Percentiles rank a stretch among this genome's conserved stretches.
Conservation (phyloP, 1,140 invertebrate genomes). For the Fopius arisanus region DNA sequence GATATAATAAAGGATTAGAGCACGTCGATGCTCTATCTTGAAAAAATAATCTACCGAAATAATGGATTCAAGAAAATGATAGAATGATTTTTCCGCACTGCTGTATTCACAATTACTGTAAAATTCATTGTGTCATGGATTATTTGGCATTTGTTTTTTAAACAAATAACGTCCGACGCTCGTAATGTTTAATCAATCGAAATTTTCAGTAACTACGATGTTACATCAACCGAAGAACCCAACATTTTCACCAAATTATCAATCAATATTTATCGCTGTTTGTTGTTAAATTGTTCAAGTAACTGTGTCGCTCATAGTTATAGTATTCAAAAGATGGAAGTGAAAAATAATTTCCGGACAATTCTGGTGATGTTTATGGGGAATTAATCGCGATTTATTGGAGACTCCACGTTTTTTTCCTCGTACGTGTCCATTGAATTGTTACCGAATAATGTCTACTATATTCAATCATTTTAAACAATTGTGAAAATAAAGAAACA, state of each 20-base stretch:
- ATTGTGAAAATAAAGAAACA: slow-evolving; percentile 23
- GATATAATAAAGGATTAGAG: background rate
- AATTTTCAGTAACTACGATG: background rate
- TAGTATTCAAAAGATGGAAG: slow-evolving; percentile 5
- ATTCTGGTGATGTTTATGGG: slow-evolving; percentile 1
- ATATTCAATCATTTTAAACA: slow-evolving; percentile 31
- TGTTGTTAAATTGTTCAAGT: slow-evolving; percentile 34
- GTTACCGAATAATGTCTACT: slow-evolving; percentile 16
- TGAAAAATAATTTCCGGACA: background rate
- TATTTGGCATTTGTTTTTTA: background rate
- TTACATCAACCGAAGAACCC: background rate
- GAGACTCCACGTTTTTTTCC: background rate
- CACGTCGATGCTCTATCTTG: background rate
- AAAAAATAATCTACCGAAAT: background rate
- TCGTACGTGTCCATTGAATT: background rate
- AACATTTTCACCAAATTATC: background rate
- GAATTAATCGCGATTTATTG: background rate
- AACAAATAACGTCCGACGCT: background rate
- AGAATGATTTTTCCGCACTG: slow-evolving; percentile 22
- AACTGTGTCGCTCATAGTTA: slow-evolving; percentile 26
- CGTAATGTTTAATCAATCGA: background rate
- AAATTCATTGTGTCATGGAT: background rate
- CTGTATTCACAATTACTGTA: slow-evolving; percentile 24
- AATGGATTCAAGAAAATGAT: slow-evolving; percentile 1
- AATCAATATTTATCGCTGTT: slow-evolving; percentile 25